Conservation (phyloP, 2,797 vertebrate species). For the Philypnodon macrostomus region DNA sequence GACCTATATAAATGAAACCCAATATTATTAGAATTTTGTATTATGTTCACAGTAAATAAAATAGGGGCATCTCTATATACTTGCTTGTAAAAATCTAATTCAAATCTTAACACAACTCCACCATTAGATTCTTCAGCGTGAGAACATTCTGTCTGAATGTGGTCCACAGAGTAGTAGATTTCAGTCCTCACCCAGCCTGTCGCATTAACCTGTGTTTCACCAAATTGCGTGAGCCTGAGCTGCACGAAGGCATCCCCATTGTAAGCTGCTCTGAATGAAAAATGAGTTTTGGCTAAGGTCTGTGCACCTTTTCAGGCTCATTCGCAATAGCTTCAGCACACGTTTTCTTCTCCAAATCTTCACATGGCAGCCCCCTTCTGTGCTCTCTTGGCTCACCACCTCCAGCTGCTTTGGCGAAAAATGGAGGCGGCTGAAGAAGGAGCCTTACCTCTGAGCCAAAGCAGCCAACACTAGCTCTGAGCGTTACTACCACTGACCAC, state of each 20-base stretch:
- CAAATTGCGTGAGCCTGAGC: slow-evolving; percentile 38
- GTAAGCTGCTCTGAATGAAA: slow-evolving; percentile 38
- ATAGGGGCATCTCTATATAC: too few relatives aligned
- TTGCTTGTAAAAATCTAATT: too few relatives aligned
- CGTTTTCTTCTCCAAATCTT: slow-evolving; percentile 41
- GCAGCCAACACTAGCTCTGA: neutral
- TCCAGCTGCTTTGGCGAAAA: slow-evolving; percentile 18
- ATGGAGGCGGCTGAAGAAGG: slow-evolving; percentile 17
- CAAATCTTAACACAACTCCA: too few relatives aligned
- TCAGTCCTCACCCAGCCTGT: slow-evolving; percentile 12
- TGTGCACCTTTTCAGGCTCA: slow-evolving; percentile 39
- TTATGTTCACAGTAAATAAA: too few relatives aligned
- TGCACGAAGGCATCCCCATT: slow-evolving; percentile 35
- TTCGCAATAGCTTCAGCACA: slow-evolving; percentile 30
- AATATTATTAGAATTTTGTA: too few relatives aligned
- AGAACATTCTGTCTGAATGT: slow-evolving; percentile 22
- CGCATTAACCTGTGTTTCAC: slow-evolving; percentile 31
- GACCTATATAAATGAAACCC: too few relatives aligned
- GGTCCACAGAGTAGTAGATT: slow-evolving; percentile 18
- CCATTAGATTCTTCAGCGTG: neutral
- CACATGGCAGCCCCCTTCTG: slow-evolving; percentile 20
- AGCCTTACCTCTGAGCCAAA: slow-evolving; percentile 18
- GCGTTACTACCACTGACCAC: slow-evolving; percentile 4
- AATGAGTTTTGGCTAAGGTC: slow-evolving; percentile 49
- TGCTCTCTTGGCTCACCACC: slow-evolving; percentile 5